Conservation (phyloP, 1,140 invertebrate species). For the Calliopsis andreniformis region DNA sequence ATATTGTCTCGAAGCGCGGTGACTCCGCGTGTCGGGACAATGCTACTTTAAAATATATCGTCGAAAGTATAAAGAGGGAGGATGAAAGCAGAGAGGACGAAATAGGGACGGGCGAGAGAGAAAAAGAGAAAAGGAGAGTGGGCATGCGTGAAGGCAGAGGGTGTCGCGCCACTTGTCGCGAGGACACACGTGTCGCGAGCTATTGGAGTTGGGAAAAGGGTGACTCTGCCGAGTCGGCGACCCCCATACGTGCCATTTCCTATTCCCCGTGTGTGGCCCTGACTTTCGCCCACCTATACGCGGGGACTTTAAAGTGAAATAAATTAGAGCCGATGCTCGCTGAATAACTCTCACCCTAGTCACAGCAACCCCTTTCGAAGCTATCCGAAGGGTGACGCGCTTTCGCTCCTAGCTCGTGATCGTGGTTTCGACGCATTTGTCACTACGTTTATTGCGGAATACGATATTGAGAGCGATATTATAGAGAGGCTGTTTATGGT, state of each 20-base stretch:
- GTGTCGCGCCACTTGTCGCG: slow-evolving; percentile 78
- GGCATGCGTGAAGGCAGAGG: slow-evolving; percentile 54
- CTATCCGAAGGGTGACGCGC: neutral
- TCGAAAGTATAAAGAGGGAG: slow-evolving; percentile 75
- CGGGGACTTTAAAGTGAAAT: slow-evolving; percentile 79
- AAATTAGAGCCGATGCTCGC: slow-evolving; percentile 71
- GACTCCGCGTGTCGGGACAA: slow-evolving; percentile 70
- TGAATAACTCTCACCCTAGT: slow-evolving; percentile 48
- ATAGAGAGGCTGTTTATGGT: slow-evolving; percentile 37
- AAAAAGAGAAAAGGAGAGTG: slow-evolving; percentile 35
- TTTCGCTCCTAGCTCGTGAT: slow-evolving; percentile 39
- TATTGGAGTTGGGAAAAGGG: slow-evolving; percentile 72
- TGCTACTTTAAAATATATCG: slow-evolving; percentile 80
- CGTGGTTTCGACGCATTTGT: slow-evolving; percentile 64
- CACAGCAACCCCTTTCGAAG: slow-evolving; percentile 41
- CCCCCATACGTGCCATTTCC: slow-evolving; percentile 58
- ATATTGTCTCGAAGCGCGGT: slow-evolving; percentile 76
- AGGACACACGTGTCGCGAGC: slow-evolving; percentile 77
- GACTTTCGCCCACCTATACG: slow-evolving; percentile 63
- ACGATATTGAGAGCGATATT: slow-evolving; percentile 49
- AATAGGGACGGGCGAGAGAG: slow-evolving; percentile 38
- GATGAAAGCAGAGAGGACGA: neutral
- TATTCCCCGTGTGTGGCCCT: slow-evolving; percentile 49
- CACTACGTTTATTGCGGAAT: slow-evolving; percentile 58
- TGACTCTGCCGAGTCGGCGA: slow-evolving; percentile 50